Base-by-base conservation (phyloP, 2,797 vertebrate species). In the Falco biarmicus region DNA sequence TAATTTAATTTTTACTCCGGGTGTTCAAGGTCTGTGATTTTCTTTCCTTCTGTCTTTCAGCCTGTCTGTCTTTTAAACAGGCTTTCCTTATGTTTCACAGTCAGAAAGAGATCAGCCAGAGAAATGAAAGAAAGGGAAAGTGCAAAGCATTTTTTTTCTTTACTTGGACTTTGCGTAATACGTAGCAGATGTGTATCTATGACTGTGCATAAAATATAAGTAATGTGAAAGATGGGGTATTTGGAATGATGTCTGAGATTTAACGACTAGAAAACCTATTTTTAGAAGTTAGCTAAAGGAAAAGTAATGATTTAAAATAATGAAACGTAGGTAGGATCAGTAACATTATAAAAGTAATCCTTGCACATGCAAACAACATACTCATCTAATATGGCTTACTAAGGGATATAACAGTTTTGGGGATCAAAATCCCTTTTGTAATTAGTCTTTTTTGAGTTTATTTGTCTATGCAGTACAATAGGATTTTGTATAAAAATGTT, bases 1-100 rank as follows among this genome's bases (percentile, higher is more conserved):
- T 97, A 90, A 97, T 97, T 96, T 87, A 87, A 87, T 96, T 96
- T 96, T 96, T 84, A 69, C 22, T 96, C 26, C 21, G 74, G 39
- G 32, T 95, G 70, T 79, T 96, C 84, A 91, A 87, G 88, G 82
- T 90, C 91, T 93, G 21, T 76, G 66, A 51, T 79, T 87, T 89
- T 56, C 66, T 89, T 91, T 74, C 64, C 76, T 79, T 83, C 37
- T 83, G 11, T 87, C 78, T 90, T 76, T 76, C 22, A 19, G 17
- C 59, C 48, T 66, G 64, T 80, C 48, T 75, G 53, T 65, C 29
- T 82, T 91, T 57, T 64, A 56, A 93, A 71, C 32, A 41, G 54
- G 26, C 34, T 81, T 66, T 87, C 13, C 63, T 84, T 64, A 12
- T 70, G 39, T 69, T 91, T 93, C 87, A 47, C 61, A 32, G 51